Percentiles rank a stretch among this genome's conserved stretches.
phyloP scores from a whole-genome alignment of 2,888 invertebrate genomes.

The Eugnorisma glareosa region DNA sequence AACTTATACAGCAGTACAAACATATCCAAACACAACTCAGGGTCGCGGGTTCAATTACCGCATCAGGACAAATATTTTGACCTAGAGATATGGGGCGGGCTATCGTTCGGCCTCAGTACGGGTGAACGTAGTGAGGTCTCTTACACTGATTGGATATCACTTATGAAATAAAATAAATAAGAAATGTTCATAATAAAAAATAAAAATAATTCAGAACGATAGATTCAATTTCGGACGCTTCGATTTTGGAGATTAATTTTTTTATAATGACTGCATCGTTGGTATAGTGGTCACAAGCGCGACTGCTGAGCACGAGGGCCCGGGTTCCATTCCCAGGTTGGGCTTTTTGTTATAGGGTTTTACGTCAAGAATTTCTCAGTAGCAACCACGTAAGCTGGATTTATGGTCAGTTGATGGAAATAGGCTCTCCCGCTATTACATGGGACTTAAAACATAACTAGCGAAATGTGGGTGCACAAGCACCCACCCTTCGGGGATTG shows the following conservation, averaged over 20 bases:
- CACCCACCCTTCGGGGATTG: too few relatives aligned
- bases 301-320: not conserved
- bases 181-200: not conserved
- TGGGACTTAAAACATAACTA: not conserved
- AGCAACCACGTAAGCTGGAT: not conserved
- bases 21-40: slow-evolving; percentile 12
- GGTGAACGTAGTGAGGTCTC: slow-evolving; percentile 18
- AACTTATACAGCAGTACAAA: not conserved
- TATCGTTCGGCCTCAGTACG: slow-evolving; percentile 17
- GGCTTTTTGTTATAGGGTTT: not conserved
- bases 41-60: slow-evolving; percentile 49
- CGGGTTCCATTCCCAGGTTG: not conserved
- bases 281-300: not conserved
- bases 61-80: slow-evolving; percentile 40
- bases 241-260: too few relatives aligned
- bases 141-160: slow-evolving; percentile 13
- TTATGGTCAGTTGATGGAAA: not conserved
- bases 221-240: too few relatives aligned
- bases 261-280: not conserved
- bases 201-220: too few relatives aligned
- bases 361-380: not conserved
- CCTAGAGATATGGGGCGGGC: slow-evolving; percentile 31
- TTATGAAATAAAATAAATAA: slow-evolving; percentile 10
- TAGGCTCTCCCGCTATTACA: not conserved
- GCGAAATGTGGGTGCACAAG: not conserved